Evolutionary conservation across 2,888 invertebrate genomes (phyloP), one percentile per base, ranked within the genome.

Genomic region (Nebria salina): DNA sequence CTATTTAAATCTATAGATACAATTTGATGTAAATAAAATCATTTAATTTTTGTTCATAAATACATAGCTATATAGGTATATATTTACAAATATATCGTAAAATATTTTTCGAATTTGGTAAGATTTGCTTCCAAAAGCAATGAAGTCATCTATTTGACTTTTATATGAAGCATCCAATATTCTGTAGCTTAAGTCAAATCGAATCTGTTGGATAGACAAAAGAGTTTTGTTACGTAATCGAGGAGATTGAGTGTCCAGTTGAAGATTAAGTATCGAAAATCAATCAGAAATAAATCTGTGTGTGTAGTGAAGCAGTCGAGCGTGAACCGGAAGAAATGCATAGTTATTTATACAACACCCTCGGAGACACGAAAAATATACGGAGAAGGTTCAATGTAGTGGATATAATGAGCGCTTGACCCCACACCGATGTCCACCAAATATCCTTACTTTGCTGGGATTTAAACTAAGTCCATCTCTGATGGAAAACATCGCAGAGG

Each of bases 231-330:
- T 8, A 13, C 54, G 13, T 54, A 54, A 54, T 7, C 13, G 11
- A 8, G 8, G 2, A 54, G 54, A 54, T 54, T 54, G 54, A 3
- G 54, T 3, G 54, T 54, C 54, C 54, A 54, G 54, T 6, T 13
- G 54, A 11, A 70, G 70, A 70, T 70, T 70, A 70, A 70, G 70
- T 70, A 70, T 66, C 66, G 25, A 15, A 13, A 73, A 73, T 73
- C 73, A 73, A 73, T 73, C 73, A 73, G 73, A 43, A 73, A 73
- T 73, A 73, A 73, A 73, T 73, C 73, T 34, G 20, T 15, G n/a
- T 9, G 25, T 34, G 20, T 54, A 54, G 6, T 13, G 20, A 70
- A 13, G 70, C 70, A 43, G 13, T 34, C 26, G 26, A 41, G 73
- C 42, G 73, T 73, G 73, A 73, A 73, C 73, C 42, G 73, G 70